Evolutionary conservation across 1,140 invertebrate genomes (phyloP), one percentile per base, ranked within the genome.

Genomic region (Leptinotarsa defecta): DNA sequence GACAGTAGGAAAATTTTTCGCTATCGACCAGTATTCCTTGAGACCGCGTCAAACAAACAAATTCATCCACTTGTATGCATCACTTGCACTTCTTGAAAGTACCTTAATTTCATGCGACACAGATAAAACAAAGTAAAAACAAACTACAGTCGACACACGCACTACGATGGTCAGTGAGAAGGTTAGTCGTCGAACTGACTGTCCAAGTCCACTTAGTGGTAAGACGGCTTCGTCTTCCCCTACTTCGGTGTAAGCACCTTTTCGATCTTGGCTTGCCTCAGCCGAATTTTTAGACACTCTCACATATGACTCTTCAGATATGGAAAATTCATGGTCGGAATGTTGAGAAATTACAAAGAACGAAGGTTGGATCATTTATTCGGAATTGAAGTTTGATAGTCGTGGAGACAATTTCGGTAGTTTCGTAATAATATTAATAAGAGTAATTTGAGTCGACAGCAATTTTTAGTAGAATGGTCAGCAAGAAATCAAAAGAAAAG

Each of bases 1-100:
- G 34, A 43, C 34, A 43, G 34, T 43, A 11, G 52, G 6, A 19
- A 17, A 57, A 57, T 5, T 57, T 19, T 19, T 19, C n/a, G 52
- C 52, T 57, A 19, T 15, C 15, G 52, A 17, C 52, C 13, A 57
- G 6, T 57, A 57, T 57, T 57, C 52, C 52, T 57, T 15, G 13
- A 57, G 1, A 57, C 17, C 52, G 52, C 52, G 52, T 19, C 15
- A 19, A 57, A 57, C 52, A 13, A 48, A 68, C n/a, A 68, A 68
- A 68, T n/a, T 68, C 67, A 43, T 43, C 24, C 67, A 68, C 24
- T 68, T 68, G 67, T 48, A 68, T 68, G 24, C 24, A 68, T 68
- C 67, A 68, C 67, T 68, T 48, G 67, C 67, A 68, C 67, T 68
- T 68, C n/a, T n/a, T 48, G 15, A 15, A 27, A n/a, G n/a, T 68